Evolutionary conservation across 1,140 invertebrate species (phyloP).

Genomic region (Solen grandis): DNA sequence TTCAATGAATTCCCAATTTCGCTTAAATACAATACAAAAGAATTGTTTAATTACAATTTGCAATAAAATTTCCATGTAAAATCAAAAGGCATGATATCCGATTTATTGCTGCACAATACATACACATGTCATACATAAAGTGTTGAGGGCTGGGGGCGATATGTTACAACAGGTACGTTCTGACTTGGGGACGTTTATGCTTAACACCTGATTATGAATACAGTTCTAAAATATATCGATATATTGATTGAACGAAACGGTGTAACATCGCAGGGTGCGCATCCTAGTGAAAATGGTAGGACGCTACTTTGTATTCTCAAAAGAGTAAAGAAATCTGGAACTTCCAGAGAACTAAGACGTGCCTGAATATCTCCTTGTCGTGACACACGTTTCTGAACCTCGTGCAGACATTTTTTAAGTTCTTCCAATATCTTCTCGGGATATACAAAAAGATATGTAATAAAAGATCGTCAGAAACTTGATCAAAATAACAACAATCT

Average conservation of each 20-base stretch:
- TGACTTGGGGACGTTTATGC: too few relatives aligned
- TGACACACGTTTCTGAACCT: slow-evolving; percentile 57
- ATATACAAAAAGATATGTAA: slow-evolving; percentile 54
- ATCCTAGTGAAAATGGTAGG: not conserved
- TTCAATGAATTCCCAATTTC: too few relatives aligned
- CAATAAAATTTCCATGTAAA: too few relatives aligned
- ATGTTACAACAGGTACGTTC: too few relatives aligned
- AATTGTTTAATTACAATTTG: too few relatives aligned
- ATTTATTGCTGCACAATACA: too few relatives aligned
- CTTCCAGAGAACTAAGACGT: not conserved
- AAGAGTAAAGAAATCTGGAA: not conserved
- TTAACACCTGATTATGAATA: too few relatives aligned
- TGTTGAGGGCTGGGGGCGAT: too few relatives aligned
- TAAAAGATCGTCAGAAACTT: slow-evolving; percentile 60
- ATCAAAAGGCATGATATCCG: too few relatives aligned
- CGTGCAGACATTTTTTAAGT: slow-evolving; percentile 46
- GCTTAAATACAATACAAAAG: too few relatives aligned
- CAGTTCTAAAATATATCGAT: not conserved
- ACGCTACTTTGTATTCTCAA: not conserved
- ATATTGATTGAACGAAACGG: not conserved
- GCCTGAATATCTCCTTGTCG: slow-evolving; percentile 59
- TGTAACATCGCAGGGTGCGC: not conserved
- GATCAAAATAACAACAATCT: slow-evolving; percentile 40
- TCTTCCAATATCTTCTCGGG: slow-evolving; percentile 40
- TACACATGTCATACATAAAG: too few relatives aligned